A percentile compares a stretch with the other conserved stretches of the same genome.
These are phyloP conservation scores for Lynx canadensis DNA, from an alignment of 2,113 vertebrate species.

Conservation along the genomic window DNA sequence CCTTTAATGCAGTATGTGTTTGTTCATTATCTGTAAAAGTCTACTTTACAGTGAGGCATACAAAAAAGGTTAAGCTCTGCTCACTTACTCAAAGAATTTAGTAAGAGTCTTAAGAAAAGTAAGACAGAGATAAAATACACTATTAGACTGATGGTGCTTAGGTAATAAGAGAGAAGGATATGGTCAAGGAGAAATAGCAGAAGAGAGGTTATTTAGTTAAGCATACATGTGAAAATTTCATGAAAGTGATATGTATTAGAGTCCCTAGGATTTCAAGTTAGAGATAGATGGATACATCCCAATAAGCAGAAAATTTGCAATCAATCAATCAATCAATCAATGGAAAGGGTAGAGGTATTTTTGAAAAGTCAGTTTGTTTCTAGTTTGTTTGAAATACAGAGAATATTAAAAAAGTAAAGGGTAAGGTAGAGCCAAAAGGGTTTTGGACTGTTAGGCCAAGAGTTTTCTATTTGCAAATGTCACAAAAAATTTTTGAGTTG, in stretches of 20 bases:
- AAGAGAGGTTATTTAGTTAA: neutral
- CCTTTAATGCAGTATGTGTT: neutral
- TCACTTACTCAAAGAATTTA: neutral
- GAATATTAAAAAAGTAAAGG: neutral
- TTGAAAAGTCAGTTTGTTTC: neutral
- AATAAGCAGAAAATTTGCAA: neutral
- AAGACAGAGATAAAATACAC: neutral
- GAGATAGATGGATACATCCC: neutral
- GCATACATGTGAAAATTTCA: neutral
- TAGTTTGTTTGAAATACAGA: neutral
- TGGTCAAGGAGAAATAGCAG: neutral
- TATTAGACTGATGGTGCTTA: neutral
- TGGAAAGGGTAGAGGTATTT: neutral
- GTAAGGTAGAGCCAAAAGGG: neutral
- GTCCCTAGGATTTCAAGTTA: neutral
- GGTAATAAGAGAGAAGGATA: neutral
- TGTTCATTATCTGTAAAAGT: no score
- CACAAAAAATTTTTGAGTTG: neutral
- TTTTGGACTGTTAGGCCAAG: neutral
- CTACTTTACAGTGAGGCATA: neutral
- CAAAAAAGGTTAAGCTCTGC: neutral
- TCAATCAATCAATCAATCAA: no score
- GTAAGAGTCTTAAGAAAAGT: neutral
- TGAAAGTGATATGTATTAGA: neutral
- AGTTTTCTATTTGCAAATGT: neutral